Percentiles rank a stretch among this genome's conserved stretches.
phyloP scores from a whole-genome alignment of 2,888 invertebrate species.

The Slavum lentiscoides region DNA sequence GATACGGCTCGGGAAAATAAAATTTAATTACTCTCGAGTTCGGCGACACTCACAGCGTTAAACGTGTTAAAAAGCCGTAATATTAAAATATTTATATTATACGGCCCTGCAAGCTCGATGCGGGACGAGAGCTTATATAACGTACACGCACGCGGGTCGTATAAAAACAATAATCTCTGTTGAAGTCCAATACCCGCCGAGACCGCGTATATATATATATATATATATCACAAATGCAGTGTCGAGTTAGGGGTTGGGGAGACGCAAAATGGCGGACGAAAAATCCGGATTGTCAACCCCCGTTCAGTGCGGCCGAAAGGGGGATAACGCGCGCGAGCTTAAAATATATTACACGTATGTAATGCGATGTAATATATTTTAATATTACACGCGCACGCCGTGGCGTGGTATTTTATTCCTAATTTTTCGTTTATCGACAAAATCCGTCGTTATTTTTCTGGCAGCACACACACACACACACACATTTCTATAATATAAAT shows the following conservation, averaged over 20 bases:
- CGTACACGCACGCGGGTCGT: constrained; percentile 19
- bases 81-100: not conserved
- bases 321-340: constrained; percentile 30
- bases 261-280: constrained; percentile 42
- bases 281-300: constrained; percentile 35
- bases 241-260: not conserved
- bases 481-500: no score
- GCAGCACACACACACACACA: no score
- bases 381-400: no score
- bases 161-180: constrained; percentile 53
- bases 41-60: not conserved
- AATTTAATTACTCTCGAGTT: constrained; percentile 21
- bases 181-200: constrained; percentile 39
- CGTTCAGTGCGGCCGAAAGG: not conserved
- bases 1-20: constrained; percentile 4
- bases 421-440: no score
- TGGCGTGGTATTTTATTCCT: no score
- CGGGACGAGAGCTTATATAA: constrained; percentile 16
- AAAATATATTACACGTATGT: not conserved
- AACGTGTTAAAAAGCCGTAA: constrained; percentile 51
- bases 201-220: not conserved
- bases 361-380: no score
- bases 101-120: not conserved
- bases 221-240: not conserved
- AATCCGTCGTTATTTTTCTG: no score